A percentile compares a stretch with the other conserved stretches of the same genome.
These are phyloP conservation scores for Holacanthella duospinosa DNA, from an alignment of 2,888 invertebrate species.

Conservation along the genomic window DNA sequence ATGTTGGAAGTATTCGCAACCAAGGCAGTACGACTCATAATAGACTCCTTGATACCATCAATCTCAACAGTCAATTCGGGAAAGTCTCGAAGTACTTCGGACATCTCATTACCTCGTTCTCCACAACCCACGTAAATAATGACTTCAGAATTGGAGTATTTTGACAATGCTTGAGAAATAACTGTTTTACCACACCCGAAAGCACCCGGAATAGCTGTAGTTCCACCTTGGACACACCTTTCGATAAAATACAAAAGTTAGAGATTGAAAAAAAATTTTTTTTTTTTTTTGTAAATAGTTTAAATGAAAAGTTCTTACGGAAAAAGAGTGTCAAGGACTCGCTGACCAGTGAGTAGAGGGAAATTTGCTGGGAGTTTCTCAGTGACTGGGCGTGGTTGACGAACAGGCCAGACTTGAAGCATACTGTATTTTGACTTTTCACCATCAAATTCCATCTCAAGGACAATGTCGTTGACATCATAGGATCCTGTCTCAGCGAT, in stretches of 20 bases:
- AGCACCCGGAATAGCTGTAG: slow-evolving; percentile 97
- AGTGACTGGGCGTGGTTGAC: slow-evolving; percentile 89
- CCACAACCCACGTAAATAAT: slow-evolving; percentile 99
- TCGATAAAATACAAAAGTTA: slow-evolving; percentile 18
- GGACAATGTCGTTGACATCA: slow-evolving; percentile 81
- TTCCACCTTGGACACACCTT: slow-evolving; percentile 95
- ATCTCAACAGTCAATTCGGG: slow-evolving; percentile 96
- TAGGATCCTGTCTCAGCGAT: slow-evolving; percentile 90
- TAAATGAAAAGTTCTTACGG: slow-evolving; percentile 78
- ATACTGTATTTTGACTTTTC: slow-evolving; percentile 82
- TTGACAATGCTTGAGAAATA: slow-evolving; percentile 97
- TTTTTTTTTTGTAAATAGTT: not conserved
- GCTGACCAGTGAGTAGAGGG: slow-evolving; percentile 93
- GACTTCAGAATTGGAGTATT: slow-evolving; percentile 99
- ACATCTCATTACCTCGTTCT: slow-evolving; percentile 99
- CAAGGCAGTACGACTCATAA: slow-evolving; percentile 98
- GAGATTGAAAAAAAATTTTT: not conserved
- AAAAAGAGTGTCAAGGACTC: slow-evolving; percentile 95
- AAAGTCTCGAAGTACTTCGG: slow-evolving; percentile 61
- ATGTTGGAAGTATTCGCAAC: slow-evolving; percentile 99
- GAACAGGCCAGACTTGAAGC: slow-evolving; percentile 99
- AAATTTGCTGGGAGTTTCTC: slow-evolving; percentile 98
- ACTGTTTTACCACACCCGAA: slow-evolving; percentile 99
- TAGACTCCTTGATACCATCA: slow-evolving; percentile 90
- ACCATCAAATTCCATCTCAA: slow-evolving; percentile 98